Evolutionary conservation across 2,888 invertebrate species (phyloP).

Genomic region (Orthosia gracilis): DNA sequence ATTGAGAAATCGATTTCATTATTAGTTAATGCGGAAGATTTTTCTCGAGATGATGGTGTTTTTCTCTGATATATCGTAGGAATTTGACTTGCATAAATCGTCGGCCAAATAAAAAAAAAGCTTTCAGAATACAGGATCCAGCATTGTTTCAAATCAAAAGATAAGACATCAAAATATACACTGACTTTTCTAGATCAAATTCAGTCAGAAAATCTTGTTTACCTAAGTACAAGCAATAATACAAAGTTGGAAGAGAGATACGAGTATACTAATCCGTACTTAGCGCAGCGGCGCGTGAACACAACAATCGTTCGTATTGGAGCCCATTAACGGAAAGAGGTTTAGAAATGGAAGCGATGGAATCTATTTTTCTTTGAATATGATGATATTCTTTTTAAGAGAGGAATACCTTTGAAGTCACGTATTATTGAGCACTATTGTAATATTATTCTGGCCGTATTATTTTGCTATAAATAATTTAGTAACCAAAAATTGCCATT

Average conservation of each 20-base stretch:
- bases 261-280: constrained; percentile 42
- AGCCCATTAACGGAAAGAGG: constrained; percentile 18
- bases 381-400: constrained; percentile 2
- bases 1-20: no score
- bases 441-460: not conserved
- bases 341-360: constrained; percentile 7
- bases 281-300: constrained; percentile 33
- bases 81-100: no score
- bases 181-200: not conserved
- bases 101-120: no score
- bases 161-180: not conserved
- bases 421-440: not conserved
- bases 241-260: constrained; percentile 2
- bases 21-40: no score
- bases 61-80: no score
- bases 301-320: constrained; percentile 31
- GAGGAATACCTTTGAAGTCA: not conserved
- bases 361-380: constrained; percentile 4
- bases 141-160: no score
- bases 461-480: not conserved
- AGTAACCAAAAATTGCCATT: no score
- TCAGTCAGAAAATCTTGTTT: not conserved
- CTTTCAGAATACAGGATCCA: not conserved
- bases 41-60: no score
- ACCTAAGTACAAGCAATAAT: constrained; percentile 15